phyloP scores from a whole-genome alignment of 2,797 vertebrate genomes.

The Notoglanidium macrostoma region DNA sequence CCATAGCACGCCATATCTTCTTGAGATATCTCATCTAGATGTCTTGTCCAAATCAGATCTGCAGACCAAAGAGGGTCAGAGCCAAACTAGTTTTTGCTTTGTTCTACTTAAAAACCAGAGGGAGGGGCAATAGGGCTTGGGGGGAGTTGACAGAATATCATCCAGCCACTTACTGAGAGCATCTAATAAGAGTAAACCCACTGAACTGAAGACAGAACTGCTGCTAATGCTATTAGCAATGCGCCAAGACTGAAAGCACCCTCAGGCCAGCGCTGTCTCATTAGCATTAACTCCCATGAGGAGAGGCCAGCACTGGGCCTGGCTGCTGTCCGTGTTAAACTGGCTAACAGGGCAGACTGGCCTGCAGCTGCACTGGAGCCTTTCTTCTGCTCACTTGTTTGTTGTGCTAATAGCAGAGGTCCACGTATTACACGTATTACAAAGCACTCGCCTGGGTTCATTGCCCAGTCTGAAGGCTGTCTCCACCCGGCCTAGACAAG shows the following conservation, averaged over 20 bases:
- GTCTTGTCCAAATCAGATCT: slow-evolving; percentile 12
- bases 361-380: slow-evolving; percentile 43
- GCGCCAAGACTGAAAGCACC: slow-evolving; percentile 23
- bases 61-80: not conserved
- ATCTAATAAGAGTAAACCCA: not conserved
- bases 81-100: not conserved
- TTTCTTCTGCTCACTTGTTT: slow-evolving; percentile 53
- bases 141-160: not conserved
- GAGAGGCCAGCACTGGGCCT: slow-evolving; percentile 40
- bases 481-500: slow-evolving; percentile 39
- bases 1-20: not conserved
- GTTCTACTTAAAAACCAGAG: not conserved
- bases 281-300: slow-evolving; percentile 48
- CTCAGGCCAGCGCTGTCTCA: slow-evolving; percentile 46
- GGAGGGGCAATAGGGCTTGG: not conserved
- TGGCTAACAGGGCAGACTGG: slow-evolving; percentile 39
- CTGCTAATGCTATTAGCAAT: slow-evolving; percentile 15
- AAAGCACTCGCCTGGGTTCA: slow-evolving; percentile 35
- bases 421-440: slow-evolving; percentile 48
- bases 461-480: slow-evolving; percentile 50
- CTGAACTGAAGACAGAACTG: slow-evolving; percentile 8
- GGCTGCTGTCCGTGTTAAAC: slow-evolving; percentile 52
- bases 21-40: not conserved
- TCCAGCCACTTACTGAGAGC: slow-evolving; percentile 5
- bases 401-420: slow-evolving; percentile 56